A percentile compares a stretch with the other conserved stretches of the same genome.
These are phyloP conservation scores for Campylomormyrus tamandua DNA, from an alignment of 2,113 vertebrate species.

Conservation along the genomic window DNA sequence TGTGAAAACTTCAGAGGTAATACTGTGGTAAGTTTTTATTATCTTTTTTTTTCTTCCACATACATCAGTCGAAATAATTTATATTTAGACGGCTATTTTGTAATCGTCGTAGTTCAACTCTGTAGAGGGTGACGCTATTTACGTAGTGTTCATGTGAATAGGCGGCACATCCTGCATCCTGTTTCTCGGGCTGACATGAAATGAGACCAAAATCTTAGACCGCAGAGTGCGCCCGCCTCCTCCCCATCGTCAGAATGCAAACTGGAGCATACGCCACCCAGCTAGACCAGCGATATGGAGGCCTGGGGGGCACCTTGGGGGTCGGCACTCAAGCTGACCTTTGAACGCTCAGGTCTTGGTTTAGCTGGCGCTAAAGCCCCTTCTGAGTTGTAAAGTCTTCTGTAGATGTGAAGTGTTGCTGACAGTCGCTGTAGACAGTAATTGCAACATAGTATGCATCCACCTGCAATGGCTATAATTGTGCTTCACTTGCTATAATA, in stretches of 20 bases:
- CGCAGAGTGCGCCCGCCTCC: background rate
- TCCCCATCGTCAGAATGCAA: background rate
- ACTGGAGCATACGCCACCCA: too few relatives aligned
- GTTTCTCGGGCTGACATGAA: background rate
- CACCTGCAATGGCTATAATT: background rate
- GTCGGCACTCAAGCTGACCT: background rate
- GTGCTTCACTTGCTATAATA: background rate
- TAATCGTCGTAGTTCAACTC: background rate
- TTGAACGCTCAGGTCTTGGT: background rate
- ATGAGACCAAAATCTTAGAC: background rate
- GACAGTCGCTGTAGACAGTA: background rate
- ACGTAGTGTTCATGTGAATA: background rate
- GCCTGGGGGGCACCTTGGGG: background rate
- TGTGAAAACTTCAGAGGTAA: constrained; percentile 22
- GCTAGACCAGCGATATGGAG: background rate
- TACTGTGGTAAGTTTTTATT: constrained; percentile 21
- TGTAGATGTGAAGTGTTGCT: background rate
- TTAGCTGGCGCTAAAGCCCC: background rate
- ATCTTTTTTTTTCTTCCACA: background rate
- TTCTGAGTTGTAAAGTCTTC: background rate
- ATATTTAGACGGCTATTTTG: background rate
- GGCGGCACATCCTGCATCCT: background rate
- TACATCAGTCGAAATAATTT: background rate
- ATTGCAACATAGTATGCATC: background rate
- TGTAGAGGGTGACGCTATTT: background rate